Evolutionary conservation across 2,797 vertebrate species (phyloP), one percentile per base, ranked within the genome.

Genomic region (Myotis myotis): DNA sequence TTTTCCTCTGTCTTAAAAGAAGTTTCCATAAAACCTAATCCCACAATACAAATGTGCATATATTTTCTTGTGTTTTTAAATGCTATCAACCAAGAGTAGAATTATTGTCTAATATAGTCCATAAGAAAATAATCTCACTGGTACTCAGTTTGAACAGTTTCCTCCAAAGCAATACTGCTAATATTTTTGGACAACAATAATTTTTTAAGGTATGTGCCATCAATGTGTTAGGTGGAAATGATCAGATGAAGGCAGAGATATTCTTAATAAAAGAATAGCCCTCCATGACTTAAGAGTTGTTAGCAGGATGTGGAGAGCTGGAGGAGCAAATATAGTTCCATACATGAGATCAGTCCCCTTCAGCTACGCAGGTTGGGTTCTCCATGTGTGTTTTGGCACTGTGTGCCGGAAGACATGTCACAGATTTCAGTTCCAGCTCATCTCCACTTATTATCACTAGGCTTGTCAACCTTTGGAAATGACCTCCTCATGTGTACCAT

Each of bases 381-480:
- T 30, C 41, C 53, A 25, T n/a, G 85, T 92, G 78, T 89, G 51
- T 86, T 88, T 89, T 93, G 85, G 68, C 91, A 71, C 23, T 64
- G 6, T 44, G 36, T 81, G 47, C 86, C 0, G 0, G 88, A 96
- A 95, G 76, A 75, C 44, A 2, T 91, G 94, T 92, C 92, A 94
- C 51, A 86, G 44, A n/a, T 89, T 93, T 96, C 62, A 60, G 76
- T 93, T 97, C 81, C 76, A 83, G 64, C 44, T 93, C 94, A 90
- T 94, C 95, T 95, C 82, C 60, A 76, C 57, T 82, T 95, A 93
- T 72, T 80, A 87, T 92, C 81, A 76, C 49, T 72, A 72, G 64
- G 71, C 72, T 70, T 91, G 80, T 88, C 74, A 91, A 38, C 71
- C 23, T 0, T 78, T 38, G 71, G 68, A 89, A 91, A 86, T 78